Evolutionary conservation across 2,113 vertebrate genomes (phyloP).

Genomic region (Callipepla squamata): DNA sequence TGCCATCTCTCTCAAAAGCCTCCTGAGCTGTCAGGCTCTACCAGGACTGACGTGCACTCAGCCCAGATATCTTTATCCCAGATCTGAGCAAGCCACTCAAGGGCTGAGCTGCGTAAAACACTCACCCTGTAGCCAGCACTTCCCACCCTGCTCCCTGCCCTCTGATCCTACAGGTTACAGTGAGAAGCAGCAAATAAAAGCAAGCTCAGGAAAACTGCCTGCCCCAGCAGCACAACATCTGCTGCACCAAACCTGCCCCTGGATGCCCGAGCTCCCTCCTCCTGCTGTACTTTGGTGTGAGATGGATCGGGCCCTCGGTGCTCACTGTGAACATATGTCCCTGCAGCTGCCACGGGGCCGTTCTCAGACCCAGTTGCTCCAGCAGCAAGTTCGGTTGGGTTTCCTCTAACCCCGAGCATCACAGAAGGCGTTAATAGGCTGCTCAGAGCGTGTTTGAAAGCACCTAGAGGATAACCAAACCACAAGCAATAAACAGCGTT

Average conservation of each 20-base stretch:
- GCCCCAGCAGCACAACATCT: slow-evolving; percentile 58
- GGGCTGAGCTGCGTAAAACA: background rate
- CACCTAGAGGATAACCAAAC: slow-evolving; percentile 3
- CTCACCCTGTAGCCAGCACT: background rate
- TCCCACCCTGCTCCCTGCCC: background rate
- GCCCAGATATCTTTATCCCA: background rate
- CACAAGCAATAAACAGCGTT: slow-evolving; percentile 15
- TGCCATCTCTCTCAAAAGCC: background rate
- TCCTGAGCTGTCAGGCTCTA: slow-evolving; percentile 22
- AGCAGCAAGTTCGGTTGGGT: slow-evolving; percentile 62
- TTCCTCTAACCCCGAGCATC: slow-evolving; percentile 39
- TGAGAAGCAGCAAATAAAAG: slow-evolving; percentile 40
- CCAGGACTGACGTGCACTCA: background rate
- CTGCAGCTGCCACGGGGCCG: slow-evolving; percentile 46
- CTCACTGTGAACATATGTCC: slow-evolving; percentile 42
- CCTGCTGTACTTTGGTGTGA: background rate
- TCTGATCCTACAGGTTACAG: background rate
- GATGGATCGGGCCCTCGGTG: slow-evolving; percentile 15
- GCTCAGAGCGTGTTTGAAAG: slow-evolving; percentile 3
- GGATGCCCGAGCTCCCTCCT: slow-evolving; percentile 14
- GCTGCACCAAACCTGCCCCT: slow-evolving; percentile 40
- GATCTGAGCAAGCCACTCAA: background rate
- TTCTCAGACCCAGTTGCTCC: slow-evolving; percentile 8
- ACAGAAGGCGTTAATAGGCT: slow-evolving; percentile 53
- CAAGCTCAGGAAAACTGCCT: slow-evolving; percentile 32